Conservation (phyloP, 2,113 vertebrate genomes). For the Pteruthius melanotis region DNA sequence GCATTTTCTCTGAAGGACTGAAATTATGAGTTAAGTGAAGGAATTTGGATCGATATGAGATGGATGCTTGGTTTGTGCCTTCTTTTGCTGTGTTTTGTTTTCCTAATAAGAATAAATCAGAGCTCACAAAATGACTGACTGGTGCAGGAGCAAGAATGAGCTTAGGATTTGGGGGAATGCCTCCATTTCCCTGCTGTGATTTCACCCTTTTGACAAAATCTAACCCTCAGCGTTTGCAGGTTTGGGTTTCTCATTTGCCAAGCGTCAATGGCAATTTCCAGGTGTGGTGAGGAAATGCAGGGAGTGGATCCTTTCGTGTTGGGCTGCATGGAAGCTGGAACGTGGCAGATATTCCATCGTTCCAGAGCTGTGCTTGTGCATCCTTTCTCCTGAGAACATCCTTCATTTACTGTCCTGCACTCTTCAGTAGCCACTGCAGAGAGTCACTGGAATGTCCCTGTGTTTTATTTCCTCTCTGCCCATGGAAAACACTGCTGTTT, state of each 20-base stretch:
- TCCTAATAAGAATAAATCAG: neutral
- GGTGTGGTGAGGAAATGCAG: neutral
- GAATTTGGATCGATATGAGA: neutral
- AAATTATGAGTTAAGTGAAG: slow-evolving; percentile 7
- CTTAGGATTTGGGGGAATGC: neutral
- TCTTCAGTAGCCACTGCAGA: neutral
- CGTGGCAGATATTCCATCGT: neutral
- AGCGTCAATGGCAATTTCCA: neutral
- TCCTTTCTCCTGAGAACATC: neutral
- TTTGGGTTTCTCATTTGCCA: neutral
- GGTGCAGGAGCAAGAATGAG: neutral
- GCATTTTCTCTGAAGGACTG: slow-evolving; percentile 2
- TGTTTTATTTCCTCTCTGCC: neutral
- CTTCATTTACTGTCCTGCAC: neutral
- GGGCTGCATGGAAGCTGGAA: neutral
- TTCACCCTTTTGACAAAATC: neutral
- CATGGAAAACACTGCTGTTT: neutral
- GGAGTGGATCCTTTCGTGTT: neutral
- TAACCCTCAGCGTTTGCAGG: neutral
- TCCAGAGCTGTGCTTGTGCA: neutral
- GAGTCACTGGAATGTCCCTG: neutral
- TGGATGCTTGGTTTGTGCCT: neutral
- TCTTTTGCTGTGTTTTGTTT: neutral
- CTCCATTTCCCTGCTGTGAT: neutral
- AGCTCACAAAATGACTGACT: neutral